Base-by-base conservation (phyloP, 1,140 invertebrate species). In the Onthophagus taurus region DNA sequence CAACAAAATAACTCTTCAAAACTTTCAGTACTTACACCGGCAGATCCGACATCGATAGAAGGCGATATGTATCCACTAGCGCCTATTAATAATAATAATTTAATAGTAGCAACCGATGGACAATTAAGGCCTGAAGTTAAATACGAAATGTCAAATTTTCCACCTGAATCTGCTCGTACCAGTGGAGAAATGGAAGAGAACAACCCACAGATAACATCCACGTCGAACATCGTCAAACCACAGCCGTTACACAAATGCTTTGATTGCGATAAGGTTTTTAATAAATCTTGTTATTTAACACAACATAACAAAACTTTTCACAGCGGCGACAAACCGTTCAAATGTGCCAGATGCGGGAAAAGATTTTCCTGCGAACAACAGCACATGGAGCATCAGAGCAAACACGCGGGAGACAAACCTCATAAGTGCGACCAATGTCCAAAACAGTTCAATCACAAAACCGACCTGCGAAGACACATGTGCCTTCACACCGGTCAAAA, bases 261-360 rank as follows among this genome's bases (percentile, higher is more conserved):
- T 49, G 79, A 85, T 53, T 91, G 88, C 65, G 77, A 85, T 55
- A 90, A 90, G 61, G 63, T 79, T 2, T 92, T 91, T 68, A 86
- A 85, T 60, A 86, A 85, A 54, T 77, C 81, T 14, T 91, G 87
- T 59, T 91, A 91, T 58, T 66, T 91, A 13, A 90, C 85, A 20
- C 88, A 91, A 61, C 89, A 91, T 67, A 87, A 87, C 64, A 89
- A 89, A 62, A 86, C 83, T 47, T 89, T 89, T 64, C 89, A 92
- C 60, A 77, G 76, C 26, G 88, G 87, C 31, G 83, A 83, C 51
- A 89, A 87, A 58, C 85, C 85, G 2, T 90, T 77, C 61, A 89
- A 89, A 61, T 92, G 89, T 55, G 67, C 72, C 42, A 75, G 80
- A 39, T 91, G 89, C 60, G 87, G 88, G 23, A 90, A 91, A 60